phyloP scores from a whole-genome alignment of 2,113 vertebrate genomes.

The Pagrus major region DNA sequence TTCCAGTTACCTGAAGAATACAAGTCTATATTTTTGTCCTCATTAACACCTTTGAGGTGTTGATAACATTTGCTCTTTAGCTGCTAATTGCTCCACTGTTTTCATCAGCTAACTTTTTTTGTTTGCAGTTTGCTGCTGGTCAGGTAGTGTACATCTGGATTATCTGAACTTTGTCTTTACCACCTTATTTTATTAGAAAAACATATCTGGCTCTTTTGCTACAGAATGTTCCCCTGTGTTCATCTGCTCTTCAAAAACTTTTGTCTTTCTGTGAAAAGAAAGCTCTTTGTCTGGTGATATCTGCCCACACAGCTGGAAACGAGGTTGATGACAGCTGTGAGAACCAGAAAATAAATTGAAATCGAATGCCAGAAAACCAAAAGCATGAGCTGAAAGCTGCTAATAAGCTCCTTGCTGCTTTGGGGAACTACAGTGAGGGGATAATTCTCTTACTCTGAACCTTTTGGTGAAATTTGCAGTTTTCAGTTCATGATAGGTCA shows the following conservation, averaged over 20 bases:
- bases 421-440: background rate
- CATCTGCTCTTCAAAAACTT: background rate
- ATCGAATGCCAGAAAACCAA: background rate
- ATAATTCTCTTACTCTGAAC: no score
- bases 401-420: background rate
- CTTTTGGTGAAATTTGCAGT: no score
- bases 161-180: background rate
- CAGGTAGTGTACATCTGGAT: background rate
- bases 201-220: background rate
- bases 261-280: background rate
- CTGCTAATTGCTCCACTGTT: background rate
- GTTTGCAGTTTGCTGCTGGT: background rate
- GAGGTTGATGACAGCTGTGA: background rate
- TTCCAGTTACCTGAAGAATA: background rate
- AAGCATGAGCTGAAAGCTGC: background rate
- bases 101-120: background rate
- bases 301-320: background rate
- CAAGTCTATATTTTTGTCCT: no score
- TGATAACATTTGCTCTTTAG: background rate
- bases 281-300: background rate
- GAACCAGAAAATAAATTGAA: background rate
- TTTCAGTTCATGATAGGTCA: no score
- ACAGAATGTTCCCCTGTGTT: background rate
- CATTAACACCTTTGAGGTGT: background rate
- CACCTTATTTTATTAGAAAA: background rate